These are phyloP conservation scores for Cheiracanthium punctorium DNA, from an alignment of 2,888 invertebrate species.

Conservation along the genomic window DNA sequence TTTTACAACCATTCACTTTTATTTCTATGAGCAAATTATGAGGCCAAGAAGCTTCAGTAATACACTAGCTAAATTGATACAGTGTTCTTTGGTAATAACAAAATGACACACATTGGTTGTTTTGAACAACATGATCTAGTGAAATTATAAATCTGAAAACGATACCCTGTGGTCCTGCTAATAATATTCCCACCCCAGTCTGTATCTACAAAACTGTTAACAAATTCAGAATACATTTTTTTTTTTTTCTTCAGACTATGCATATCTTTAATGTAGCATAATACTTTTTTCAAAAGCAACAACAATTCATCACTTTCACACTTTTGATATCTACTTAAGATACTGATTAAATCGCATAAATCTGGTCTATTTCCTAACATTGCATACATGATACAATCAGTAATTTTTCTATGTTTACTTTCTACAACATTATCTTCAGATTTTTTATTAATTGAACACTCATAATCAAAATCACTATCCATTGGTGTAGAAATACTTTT, in stretches of 20 bases:
- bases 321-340: constrained; percentile 6
- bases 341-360: constrained; percentile 16
- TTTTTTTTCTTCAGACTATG: background rate
- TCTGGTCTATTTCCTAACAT: constrained; percentile 20
- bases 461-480: background rate
- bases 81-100: no score
- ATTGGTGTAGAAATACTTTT: constrained; percentile 16
- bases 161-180: no score
- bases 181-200: background rate
- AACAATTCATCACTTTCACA: background rate
- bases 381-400: constrained; percentile 23
- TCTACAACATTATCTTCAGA: background rate
- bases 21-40: no score
- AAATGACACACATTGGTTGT: no score
- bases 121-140: no score
- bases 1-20: no score
- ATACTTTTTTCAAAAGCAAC: background rate
- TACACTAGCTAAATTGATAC: no score
- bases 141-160: no score
- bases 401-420: constrained; percentile 25
- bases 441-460: background rate
- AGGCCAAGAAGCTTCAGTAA: no score
- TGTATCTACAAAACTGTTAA: background rate
- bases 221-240: background rate
- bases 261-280: constrained; percentile 3